Percentiles rank a stretch among this genome's conserved stretches.
phyloP scores from a whole-genome alignment of 2,888 invertebrate species.

The Pheosia gnoma region DNA sequence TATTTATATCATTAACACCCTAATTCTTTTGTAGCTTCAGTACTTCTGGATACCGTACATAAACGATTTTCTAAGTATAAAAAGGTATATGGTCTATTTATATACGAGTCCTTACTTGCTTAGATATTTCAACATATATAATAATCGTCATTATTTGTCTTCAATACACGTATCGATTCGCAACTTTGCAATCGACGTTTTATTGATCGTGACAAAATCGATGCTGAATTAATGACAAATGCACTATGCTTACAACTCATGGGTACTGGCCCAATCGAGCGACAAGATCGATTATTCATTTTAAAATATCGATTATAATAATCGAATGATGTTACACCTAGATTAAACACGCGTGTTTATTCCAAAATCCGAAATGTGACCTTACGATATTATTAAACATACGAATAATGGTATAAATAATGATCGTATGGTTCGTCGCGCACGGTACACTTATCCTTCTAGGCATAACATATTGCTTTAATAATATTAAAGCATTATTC shows the following conservation, averaged over 20 bases:
- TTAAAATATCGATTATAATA: slow-evolving; percentile 37
- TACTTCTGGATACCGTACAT: too few relatives aligned
- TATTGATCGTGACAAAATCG: slow-evolving; percentile 35
- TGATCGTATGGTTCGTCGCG: slow-evolving; percentile 44
- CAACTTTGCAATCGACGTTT: slow-evolving; percentile 27
- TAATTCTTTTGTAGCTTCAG: too few relatives aligned
- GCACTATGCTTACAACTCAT: slow-evolving; percentile 29
- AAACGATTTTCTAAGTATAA: too few relatives aligned
- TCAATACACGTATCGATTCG: slow-evolving; percentile 32
- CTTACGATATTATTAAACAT: slow-evolving; percentile 53
- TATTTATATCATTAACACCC: too few relatives aligned
- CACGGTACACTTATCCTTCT: slow-evolving; percentile 64
- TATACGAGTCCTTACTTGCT: too few relatives aligned
- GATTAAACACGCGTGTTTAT: slow-evolving; percentile 38
- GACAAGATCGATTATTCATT: slow-evolving; percentile 45
- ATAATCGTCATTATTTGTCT: background rate
- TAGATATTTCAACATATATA: too few relatives aligned
- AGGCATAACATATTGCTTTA: slow-evolving; percentile 75
- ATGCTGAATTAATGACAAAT: slow-evolving; percentile 42
- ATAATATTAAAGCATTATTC: slow-evolving; percentile 74
- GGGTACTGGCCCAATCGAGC: slow-evolving; percentile 48
- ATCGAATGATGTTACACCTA: slow-evolving; percentile 44
- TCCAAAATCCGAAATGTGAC: slow-evolving; percentile 31
- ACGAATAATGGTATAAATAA: slow-evolving; percentile 67
- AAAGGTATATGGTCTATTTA: too few relatives aligned